These are phyloP conservation scores for Drosophila bocki DNA, from an alignment of 1,140 invertebrate species.

Conservation along the genomic window DNA sequence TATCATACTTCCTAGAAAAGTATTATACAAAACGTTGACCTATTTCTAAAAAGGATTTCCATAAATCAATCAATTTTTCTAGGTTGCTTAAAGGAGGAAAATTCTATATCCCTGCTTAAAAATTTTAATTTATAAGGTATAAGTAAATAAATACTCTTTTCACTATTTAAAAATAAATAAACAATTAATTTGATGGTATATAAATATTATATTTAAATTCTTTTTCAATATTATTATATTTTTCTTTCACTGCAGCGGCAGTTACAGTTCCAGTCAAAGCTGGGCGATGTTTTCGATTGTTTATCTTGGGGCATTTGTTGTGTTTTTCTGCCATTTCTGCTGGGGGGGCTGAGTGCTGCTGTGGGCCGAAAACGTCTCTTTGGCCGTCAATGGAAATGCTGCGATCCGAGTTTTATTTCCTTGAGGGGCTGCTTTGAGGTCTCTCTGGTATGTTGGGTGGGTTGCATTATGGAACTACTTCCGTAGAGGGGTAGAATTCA, in stretches of 20 bases:
- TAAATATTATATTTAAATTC: neutral
- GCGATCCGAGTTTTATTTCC: conserved; percentile 44
- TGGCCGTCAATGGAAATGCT: conserved; percentile 33
- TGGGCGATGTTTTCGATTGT: conserved; percentile 57
- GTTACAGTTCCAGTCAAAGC: conserved; percentile 4
- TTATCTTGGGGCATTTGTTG: conserved; percentile 57
- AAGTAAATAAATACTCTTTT: neutral
- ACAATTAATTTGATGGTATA: neutral
- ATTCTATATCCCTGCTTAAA: neutral
- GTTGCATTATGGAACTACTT: conserved; percentile 13
- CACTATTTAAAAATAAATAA: neutral
- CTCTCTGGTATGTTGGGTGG: conserved; percentile 14
- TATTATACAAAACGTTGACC: too few species aligned
- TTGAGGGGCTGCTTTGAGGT: conserved; percentile 30
- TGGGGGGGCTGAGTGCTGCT: conserved; percentile 39
- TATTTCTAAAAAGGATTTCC: neutral
- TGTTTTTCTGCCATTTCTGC: conserved; percentile 37
- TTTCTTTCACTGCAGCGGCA: conserved; percentile 15
- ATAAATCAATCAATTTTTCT: neutral
- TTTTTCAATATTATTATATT: neutral
- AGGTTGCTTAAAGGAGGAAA: neutral
- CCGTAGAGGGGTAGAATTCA: conserved; percentile 2
- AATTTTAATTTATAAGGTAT: neutral
- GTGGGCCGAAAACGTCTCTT: conserved; percentile 39
- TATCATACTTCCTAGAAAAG: too few species aligned